Base-by-base conservation (phyloP, 2,888 invertebrate genomes). In the Argyresthia albistria region DNA sequence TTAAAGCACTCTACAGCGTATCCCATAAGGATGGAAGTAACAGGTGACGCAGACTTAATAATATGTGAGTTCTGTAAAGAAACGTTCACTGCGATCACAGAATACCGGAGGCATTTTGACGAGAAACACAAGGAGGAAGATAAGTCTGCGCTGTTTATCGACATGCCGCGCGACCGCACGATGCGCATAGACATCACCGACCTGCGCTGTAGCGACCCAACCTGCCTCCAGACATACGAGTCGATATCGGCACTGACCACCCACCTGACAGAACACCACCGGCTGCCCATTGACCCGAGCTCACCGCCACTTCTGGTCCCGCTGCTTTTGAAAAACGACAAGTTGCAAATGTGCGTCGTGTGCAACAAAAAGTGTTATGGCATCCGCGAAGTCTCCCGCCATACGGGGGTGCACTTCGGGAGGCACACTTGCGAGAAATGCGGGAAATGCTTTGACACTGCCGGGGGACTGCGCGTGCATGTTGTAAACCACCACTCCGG, bases 341-440 rank as follows among this genome's bases (percentile, higher is more conserved):
- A 39, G 25, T 25, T 25, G 8, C 43, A 14, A 9, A 4, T 11
- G 2, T 54, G 54, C 12, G 43, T 35, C 10, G 12, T 39, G 1
- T 54, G 54, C 25, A 25, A 39, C 0, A 50, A 37, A 54, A 75
- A 63, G 12, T 69, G 76, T 1, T 78, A 83, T 0, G 76, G 80
- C 0, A 60, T 83, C 0, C 72, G 78, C 51, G 81, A 82, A 46
- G 51, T 86, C 4, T 83, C 82, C 48, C 56, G 81, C 12, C 86
- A 86, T 56, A 83, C 83, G 1, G 76, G 81, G 10, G 74, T 78
- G 0, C 86, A 86, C 53, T 86, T 83, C 48, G 54, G 79, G 4
- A 78, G 75, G 43, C 80, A 78, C 57, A 81, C 82, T 0, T 86
- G 86, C 51, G 78, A 84, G 46, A 78, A 77, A 0, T 86, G 86